Base-by-base conservation (phyloP, 2,113 vertebrate genomes). In the Oceanites oceanicus region DNA sequence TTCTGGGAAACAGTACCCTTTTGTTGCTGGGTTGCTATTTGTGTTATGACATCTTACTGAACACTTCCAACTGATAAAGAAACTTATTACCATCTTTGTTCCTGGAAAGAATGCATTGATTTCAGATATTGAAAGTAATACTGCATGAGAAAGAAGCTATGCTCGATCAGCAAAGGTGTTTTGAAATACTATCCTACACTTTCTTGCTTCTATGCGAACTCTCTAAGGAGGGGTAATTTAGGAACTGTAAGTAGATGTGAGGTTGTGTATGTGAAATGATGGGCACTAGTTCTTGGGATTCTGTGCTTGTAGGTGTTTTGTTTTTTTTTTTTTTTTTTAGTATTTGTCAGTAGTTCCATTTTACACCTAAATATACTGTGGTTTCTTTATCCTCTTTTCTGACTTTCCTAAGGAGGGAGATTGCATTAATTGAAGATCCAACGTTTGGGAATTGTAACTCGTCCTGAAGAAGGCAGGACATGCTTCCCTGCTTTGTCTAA, bases 151-250 rank as follows among this genome's bases (percentile, higher is more conserved):
- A 84, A 30, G 52, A 59, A 88, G 25, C 27, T 14, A 1, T 40
- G 38, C 47, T 59, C 63, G 59, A 38, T 92, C n/a, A 80, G 59
- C 63, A 63, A 40, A 88, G 53, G 23, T 82, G 29, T 61, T 95
- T 79, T 79, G 38, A 52, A 83, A 85, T 82, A 15, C 38, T 66
- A 0, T 40, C 42, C 59, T 71, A 32, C 17, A 4, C n/a, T 61
- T 79, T 52, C 44, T 65, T 0, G 2, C 27, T 89, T 50, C n/a
- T 36, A 0, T 78, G 25, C 0, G 3, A 21, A 10, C 47, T 58
- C 25, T 74, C 7, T 71, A 2, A 73, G 52, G 58, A 80, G 42
- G 9, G 17, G 2, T 72, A 21, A 13, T 72, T 82, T 26, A 70
- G 78, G 56, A 86, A 29, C 42, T 80, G 53, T 34, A n/a, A 32